A percentile compares a stretch with the other conserved stretches of the same genome.
Conservation (phyloP, 2,113 vertebrate genomes). For the Clarias gariepinus region DNA sequence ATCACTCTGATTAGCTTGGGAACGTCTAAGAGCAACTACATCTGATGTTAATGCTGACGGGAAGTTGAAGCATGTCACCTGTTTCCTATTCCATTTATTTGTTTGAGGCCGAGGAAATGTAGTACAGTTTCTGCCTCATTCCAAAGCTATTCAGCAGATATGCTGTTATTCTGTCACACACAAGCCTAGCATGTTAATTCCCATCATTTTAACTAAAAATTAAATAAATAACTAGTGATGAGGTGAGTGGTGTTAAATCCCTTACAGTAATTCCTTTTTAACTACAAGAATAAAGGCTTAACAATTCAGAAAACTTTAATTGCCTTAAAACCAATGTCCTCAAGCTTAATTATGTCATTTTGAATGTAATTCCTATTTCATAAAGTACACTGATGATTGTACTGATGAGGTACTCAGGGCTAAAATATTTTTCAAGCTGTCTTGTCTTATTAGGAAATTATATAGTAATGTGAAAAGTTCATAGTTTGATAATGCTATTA, state of each 20-base stretch:
- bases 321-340: slow-evolving; percentile 32
- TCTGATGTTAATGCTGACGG: slow-evolving; percentile 1
- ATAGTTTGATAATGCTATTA: not conserved
- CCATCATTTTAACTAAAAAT: slow-evolving; percentile 6
- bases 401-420: not conserved
- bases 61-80: slow-evolving; percentile 20
- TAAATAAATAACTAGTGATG: slow-evolving; percentile 7
- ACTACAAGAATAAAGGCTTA: slow-evolving; percentile 9
- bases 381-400: slow-evolving; percentile 24
- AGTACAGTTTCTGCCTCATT: slow-evolving; percentile 19
- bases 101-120: not conserved
- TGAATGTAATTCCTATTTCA: slow-evolving; percentile 32
- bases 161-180: not conserved
- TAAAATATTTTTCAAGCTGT: not conserved
- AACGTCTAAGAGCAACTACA: not conserved
- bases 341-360: slow-evolving; percentile 48
- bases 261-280: slow-evolving; percentile 6
- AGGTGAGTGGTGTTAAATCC: not conserved
- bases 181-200: not conserved
- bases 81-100: slow-evolving; percentile 7
- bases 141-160: slow-evolving; percentile 8
- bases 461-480: not conserved
- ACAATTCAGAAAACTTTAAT: slow-evolving; percentile 36
- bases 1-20: not conserved
- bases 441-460: slow-evolving; percentile 41